These are phyloP conservation scores for Vombatus ursinus DNA, from an alignment of 2,113 vertebrate species.

Conservation along the genomic window DNA sequence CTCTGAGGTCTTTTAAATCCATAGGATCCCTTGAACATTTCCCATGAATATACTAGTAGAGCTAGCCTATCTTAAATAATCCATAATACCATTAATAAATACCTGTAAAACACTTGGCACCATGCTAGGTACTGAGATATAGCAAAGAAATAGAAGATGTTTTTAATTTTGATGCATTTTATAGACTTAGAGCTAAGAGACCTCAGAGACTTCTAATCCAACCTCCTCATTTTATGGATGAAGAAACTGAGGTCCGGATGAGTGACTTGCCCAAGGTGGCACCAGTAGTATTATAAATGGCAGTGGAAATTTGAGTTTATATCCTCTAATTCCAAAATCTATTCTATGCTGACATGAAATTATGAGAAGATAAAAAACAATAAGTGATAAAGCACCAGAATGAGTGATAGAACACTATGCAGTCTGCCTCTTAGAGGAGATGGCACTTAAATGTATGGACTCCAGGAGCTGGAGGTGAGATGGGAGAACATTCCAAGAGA, in stretches of 20 bases:
- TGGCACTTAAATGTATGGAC: not conserved
- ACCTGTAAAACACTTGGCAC: not conserved
- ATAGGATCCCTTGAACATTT: not conserved
- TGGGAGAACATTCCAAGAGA: not conserved
- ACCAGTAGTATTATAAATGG: not conserved
- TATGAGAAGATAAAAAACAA: not conserved
- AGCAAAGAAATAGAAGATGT: not conserved
- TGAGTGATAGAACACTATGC: not conserved
- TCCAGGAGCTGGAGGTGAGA: not conserved
- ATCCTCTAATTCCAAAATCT: not conserved
- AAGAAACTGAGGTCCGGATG: not conserved
- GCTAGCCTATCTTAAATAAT: not conserved
- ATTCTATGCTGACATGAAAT: not conserved
- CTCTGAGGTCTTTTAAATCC: not conserved
- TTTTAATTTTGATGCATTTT: not conserved
- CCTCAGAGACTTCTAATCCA: not conserved
- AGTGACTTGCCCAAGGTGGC: not conserved
- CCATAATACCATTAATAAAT: not conserved
- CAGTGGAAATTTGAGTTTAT: not conserved
- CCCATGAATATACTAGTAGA: not conserved
- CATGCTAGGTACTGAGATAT: not conserved
- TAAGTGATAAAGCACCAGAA: not conserved
- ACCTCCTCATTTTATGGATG: not conserved
- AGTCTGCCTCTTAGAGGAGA: not conserved
- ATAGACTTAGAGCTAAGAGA: not conserved